Evolutionary conservation across 2,113 vertebrate species (phyloP).

Genomic region (Craseonycteris thonglongyai): DNA sequence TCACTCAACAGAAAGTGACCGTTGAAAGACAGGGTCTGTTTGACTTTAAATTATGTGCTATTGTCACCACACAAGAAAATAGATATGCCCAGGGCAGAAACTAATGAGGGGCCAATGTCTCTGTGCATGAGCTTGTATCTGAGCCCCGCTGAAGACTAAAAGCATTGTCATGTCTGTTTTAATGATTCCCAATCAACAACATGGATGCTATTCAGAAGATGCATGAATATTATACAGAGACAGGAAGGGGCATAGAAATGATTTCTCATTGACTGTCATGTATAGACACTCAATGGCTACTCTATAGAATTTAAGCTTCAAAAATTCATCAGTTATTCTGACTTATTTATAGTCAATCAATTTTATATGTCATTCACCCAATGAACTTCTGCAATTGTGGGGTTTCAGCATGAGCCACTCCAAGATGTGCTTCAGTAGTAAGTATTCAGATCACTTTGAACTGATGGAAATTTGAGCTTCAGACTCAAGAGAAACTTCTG

Average conservation of each 20-base stretch:
- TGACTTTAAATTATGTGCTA: background rate
- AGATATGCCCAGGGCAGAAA: background rate
- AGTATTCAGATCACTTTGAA: too few relatives aligned
- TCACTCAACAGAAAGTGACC: background rate
- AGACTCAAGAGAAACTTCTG: too few relatives aligned
- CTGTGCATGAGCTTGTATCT: background rate
- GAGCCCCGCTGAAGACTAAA: background rate
- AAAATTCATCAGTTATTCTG: background rate
- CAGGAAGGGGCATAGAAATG: background rate
- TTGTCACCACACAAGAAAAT: background rate
- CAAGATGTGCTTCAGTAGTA: too few relatives aligned
- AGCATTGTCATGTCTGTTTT: background rate
- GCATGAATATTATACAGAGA: background rate
- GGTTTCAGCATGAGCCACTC: too few relatives aligned
- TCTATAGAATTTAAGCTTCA: background rate
- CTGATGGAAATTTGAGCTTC: too few relatives aligned
- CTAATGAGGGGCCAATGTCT: background rate
- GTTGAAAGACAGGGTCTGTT: background rate
- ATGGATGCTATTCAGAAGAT: background rate
- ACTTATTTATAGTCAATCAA: background rate
- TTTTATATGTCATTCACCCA: slow-evolving; percentile 20
- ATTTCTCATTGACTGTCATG: background rate
- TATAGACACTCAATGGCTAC: background rate
- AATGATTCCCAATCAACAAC: background rate
- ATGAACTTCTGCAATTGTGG: background rate